Base-by-base conservation (phyloP, 2,113 vertebrate species). In the Acrocephalus kingi region DNA sequence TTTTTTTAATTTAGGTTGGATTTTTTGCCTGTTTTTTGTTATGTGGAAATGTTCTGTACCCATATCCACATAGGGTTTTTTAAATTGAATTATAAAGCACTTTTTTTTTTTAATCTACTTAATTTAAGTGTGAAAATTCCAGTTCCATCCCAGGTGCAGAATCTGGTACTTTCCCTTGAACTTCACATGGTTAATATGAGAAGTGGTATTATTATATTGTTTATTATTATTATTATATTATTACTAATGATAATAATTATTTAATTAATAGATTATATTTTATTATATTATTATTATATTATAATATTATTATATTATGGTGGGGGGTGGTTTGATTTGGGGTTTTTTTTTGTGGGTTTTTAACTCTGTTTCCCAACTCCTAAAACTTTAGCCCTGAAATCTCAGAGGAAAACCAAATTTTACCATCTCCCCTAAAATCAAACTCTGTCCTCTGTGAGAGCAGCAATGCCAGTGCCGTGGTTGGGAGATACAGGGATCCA, bases 391-490 rank as follows among this genome's bases (percentile, higher is more conserved):
- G 18, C 6, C 7, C 2, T 66, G 15, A 21, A 59, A 35, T 69
- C 24, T 69, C 23, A 24, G 61, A 49, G 39, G 21, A 76, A 27
- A 62, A 9, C 17, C 18, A 16, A 30, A 17, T 52, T n/a, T 33
- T 37, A 4, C 3, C n/a, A 52, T 43, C 10, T 18, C 12, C 3
- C 11, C 43, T 39, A 8, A 55, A 55, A 15, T 17, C 18, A 37
- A 41, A 5, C 1, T 1, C 0, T 31, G 9, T 56, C 33, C 30
- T 30, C 4, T 35, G 23, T 14, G 0, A 5, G 9, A 66, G 7
- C 43, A 39, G 7, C 43, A 39, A 3, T 5, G 11, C 8, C 20
- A 48, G 1, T 35, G 45, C 19, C 18, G 8, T 25, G 30, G 35
- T 1, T 69, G 28, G 19, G 51, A 55, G 35, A 35, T 13, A 12